A percentile compares a stretch with the other conserved stretches of the same genome.
These are phyloP conservation scores for Murina feae DNA, from an alignment of 2,113 vertebrate species.

Conservation along the genomic window DNA sequence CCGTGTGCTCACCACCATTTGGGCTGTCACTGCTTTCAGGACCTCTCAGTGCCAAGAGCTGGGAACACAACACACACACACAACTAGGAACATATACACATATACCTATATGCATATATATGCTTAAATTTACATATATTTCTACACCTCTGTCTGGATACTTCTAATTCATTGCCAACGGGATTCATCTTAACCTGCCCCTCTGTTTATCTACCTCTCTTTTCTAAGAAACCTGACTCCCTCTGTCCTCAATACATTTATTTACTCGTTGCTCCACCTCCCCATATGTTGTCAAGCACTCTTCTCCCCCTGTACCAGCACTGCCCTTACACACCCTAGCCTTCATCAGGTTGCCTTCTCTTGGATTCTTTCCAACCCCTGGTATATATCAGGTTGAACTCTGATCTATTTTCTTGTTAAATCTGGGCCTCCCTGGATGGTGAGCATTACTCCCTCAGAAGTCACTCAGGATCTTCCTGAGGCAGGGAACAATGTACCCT, in stretches of 20 bases:
- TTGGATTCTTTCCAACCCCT: background rate
- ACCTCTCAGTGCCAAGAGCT: background rate
- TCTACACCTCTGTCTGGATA: background rate
- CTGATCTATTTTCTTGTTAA: background rate
- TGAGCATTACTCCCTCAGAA: background rate
- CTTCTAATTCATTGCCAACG: fast-evolving
- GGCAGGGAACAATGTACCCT: background rate
- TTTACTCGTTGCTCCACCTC: fast-evolving
- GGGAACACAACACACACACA: background rate
- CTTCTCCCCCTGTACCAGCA: background rate
- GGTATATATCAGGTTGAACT: background rate
- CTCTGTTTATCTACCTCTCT: background rate
- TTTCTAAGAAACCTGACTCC: background rate
- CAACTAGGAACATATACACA: background rate
- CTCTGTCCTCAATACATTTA: background rate
- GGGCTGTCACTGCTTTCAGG: too few species aligned
- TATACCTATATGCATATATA: too few species aligned
- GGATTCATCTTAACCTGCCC: background rate
- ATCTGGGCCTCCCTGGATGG: background rate
- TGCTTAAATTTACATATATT: fast-evolving
- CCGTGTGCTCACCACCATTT: fast-evolving
- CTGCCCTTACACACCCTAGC: fast-evolving
- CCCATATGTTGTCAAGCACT: fast-evolving
- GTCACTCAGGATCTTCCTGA: background rate
- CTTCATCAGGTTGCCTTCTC: background rate